Conservation (phyloP, 2,888 invertebrate species). For the Acronicta psi region DNA sequence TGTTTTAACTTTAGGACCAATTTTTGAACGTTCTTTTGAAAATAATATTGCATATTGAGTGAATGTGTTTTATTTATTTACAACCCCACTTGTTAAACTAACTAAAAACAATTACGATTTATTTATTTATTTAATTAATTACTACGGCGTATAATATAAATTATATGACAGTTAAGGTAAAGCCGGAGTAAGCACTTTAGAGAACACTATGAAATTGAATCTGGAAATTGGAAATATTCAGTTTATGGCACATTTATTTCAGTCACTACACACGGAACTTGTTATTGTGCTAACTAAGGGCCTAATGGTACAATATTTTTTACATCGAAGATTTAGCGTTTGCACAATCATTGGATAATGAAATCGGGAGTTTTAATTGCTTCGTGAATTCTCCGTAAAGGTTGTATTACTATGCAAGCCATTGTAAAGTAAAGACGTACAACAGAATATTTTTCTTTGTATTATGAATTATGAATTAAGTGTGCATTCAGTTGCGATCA, state of each 20-base stretch:
- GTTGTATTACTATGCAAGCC: too few relatives aligned
- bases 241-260: conserved; percentile 63
- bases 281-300: too few relatives aligned
- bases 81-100: conserved; percentile 27
- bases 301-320: too few relatives aligned
- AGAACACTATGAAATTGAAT: conserved; percentile 53
- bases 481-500: too few relatives aligned
- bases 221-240: conserved; percentile 13
- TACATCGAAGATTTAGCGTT: not conserved
- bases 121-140: too few relatives aligned
- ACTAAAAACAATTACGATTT: conserved; percentile 31
- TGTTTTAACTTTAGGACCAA: conserved; percentile 89
- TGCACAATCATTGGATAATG: not conserved
- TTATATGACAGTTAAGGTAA: not conserved
- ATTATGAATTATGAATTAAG: too few relatives aligned
- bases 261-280: too few relatives aligned
- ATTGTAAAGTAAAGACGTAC: too few relatives aligned
- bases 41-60: conserved; percentile 88
- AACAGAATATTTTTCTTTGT: too few relatives aligned
- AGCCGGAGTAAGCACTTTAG: conserved; percentile 77
- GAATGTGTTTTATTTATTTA: conserved; percentile 67
- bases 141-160: too few relatives aligned
- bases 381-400: too few relatives aligned
- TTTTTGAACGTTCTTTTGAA: conserved; percentile 89
- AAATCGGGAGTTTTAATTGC: too few relatives aligned